Evolutionary conservation across 2,797 vertebrate species (phyloP), one percentile per base, ranked within the genome.

Genomic region (Falco naumanni): DNA sequence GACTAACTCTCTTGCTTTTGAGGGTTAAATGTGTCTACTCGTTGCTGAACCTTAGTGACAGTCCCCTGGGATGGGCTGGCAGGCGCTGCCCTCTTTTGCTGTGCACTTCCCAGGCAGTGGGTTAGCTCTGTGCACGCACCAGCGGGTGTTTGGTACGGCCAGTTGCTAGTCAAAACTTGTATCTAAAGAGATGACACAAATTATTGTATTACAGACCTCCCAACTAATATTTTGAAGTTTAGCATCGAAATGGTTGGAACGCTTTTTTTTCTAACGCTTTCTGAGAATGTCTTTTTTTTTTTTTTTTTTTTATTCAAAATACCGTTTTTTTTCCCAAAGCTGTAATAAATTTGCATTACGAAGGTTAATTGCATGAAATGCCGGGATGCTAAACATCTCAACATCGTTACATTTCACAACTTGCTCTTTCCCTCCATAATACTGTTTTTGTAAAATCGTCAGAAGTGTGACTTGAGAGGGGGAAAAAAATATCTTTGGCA

Each of bases 301-400:
- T 34, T 34, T 37, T 37, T 37, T 11, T 37, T 37, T 81, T 78
- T 57, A 56, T 89, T 83, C 11, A 5, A 54, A 91, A 24, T 26
- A 47, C 10, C 24, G 11, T 45, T 83, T 87, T 81, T 84, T 29
- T 51, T 43, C 72, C 25, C 71, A 68, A 87, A 94, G 69, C 77
- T 85, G 39, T 84, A 87, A 92, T 51, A 85, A 87, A 94, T 95
- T 94, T 92, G 34, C 89, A 74, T 92, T 86, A 85, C 54, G 79
- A 69, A 86, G 89, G 87, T 83, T 94, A 96, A 89, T 89, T 89
- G 41, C 54, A 51, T 54, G 69, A 93, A 82, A 89, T 6, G 1
- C 34, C 75, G 82, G 78, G 80, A 89, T 39, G 64, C 60, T 85
- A 89, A 96, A 85, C 71, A 68, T 84, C 76, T 78, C 86, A 77